Evolutionary conservation across 2,888 invertebrate species (phyloP), one percentile per base, ranked within the genome.

Genomic region (Drosophila peninsularis): DNA sequence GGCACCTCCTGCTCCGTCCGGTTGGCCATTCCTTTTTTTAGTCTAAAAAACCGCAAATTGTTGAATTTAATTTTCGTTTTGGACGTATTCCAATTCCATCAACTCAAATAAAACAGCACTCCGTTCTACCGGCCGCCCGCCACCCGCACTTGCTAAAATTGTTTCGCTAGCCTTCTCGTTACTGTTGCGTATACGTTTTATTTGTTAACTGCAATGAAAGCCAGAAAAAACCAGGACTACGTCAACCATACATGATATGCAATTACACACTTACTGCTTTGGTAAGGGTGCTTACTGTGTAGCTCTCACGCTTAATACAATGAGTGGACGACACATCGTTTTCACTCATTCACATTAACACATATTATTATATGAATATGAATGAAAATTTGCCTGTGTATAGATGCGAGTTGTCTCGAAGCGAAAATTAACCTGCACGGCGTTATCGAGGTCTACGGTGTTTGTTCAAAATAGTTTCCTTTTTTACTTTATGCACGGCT

Each of bases 61-160:
- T 76, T 84, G 67, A 81, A 79, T 82, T 84, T 82, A 79, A 84
- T 82, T 84, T 82, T 69, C 68, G 72, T 75, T 81, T 75, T 82
- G 85, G 82, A 79, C 65, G 71, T 68, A 77, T 79, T 84, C 85
- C 85, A 82, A 84, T 71, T 82, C 79, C 75, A 83, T 80, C 78
- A 83, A 78, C 84, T 78, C 71, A 71, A 66, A 71, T 71, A 77
- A 68, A 57, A 44, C 36, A 49, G 42, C 36, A 24, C 30, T 10
- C 42, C 14, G 14, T n/a, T n/a, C 14, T 37, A 6, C 36, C 36
- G n/a, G 1, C 2, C 30, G 10, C 30, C 30, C 30, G 21, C 39
- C 39, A 19, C 49, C 56, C 62, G 27, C 27, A 57, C 3, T 75
- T 67, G 47, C 44, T 58, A 62, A 76, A 79, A 76, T 76, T 66